phyloP scores from a whole-genome alignment of 2,888 invertebrate genomes.

The Dryobotodes eremita region DNA sequence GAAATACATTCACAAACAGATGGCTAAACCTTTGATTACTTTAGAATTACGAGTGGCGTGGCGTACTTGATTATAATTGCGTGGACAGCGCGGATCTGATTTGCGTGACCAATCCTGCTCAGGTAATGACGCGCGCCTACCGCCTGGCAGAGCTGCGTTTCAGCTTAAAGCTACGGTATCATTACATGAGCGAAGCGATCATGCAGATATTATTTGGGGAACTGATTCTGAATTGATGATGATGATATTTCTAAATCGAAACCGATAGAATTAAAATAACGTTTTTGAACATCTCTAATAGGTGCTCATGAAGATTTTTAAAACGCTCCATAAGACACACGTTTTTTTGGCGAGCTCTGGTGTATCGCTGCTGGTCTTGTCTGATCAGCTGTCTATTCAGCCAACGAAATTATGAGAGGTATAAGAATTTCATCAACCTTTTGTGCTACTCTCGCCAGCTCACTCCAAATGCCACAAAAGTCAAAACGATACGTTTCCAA shows the following conservation, averaged over 20 bases:
- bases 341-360: not conserved
- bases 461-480: constrained; percentile 1
- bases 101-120: constrained; percentile 88
- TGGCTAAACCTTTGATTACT: constrained; percentile 87
- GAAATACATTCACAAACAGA: constrained; percentile 81
- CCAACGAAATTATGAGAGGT: no score
- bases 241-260: no score
- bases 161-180: constrained; percentile 64
- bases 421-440: no score
- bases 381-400: no score
- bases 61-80: constrained; percentile 89
- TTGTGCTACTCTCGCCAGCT: not conserved
- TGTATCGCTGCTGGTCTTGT: not conserved
- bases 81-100: constrained; percentile 88
- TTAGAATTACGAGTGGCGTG: constrained; percentile 88
- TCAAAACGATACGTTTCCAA: constrained; percentile 13
- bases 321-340: not conserved
- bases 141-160: constrained; percentile 73
- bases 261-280: no score
- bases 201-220: not conserved
- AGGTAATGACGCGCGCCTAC: constrained; percentile 87
- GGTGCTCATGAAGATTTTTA: not conserved
- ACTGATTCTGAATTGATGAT: no score
- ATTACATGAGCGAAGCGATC: constrained; percentile 53
- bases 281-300: no score